Evolutionary conservation across 2,888 invertebrate species (phyloP).

Genomic region (Dryococelus australis): DNA sequence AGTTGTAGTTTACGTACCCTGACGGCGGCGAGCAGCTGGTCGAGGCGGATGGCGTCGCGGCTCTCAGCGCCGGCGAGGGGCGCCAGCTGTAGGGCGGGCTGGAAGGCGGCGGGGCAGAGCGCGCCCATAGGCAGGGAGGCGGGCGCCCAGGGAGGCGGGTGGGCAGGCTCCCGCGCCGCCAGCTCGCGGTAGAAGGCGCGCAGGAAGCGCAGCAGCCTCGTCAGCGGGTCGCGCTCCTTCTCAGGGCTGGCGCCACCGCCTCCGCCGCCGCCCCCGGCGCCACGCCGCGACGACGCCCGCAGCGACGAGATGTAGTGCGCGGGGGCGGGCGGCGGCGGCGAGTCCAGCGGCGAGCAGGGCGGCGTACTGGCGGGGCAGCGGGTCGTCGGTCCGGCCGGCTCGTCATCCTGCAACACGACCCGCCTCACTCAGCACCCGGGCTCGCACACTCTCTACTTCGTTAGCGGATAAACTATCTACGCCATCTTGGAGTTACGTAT

Average conservation of each 20-base stretch:
- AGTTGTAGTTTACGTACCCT: conserved; percentile 53
- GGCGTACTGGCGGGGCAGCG: conserved; percentile 37
- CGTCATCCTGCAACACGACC: conserved; percentile 40
- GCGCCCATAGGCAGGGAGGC: conserved; percentile 60
- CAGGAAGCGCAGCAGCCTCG: conserved; percentile 58
- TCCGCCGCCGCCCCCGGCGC: conserved; percentile 52
- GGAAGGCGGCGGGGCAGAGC: conserved; percentile 62
- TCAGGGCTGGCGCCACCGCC: conserved; percentile 44
- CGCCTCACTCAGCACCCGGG: not conserved
- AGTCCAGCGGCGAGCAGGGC: conserved; percentile 40
- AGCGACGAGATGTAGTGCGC: conserved; percentile 57
- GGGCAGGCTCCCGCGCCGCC: conserved; percentile 60
- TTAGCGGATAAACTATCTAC: too few species aligned
- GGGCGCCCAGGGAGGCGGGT: conserved; percentile 61
- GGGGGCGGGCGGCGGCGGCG: conserved; percentile 53
- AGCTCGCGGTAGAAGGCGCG: conserved; percentile 61
- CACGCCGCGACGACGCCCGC: conserved; percentile 55
- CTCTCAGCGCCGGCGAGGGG: conserved; percentile 53
- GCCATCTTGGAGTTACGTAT: too few species aligned
- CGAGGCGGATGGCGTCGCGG: conserved; percentile 57
- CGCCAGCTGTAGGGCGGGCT: conserved; percentile 61
- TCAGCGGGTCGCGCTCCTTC: conserved; percentile 49
- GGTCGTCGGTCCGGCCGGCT: conserved; percentile 37
- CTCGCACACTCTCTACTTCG: too few species aligned
- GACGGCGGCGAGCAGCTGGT: conserved; percentile 61